Conservation (phyloP, 2,888 invertebrate genomes). For the Erebia palarica region DNA sequence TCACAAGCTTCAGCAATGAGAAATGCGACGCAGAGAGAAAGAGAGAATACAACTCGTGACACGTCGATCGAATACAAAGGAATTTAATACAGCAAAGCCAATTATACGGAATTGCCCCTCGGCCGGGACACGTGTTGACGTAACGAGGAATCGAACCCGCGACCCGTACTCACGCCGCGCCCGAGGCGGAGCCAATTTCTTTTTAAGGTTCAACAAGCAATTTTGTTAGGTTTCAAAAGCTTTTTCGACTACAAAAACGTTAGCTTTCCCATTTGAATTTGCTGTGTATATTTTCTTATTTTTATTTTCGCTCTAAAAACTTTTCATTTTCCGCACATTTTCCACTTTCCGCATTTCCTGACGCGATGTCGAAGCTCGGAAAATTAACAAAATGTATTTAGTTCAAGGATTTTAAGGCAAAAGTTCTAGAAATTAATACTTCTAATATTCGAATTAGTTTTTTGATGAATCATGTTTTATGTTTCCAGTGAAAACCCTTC, state of each 20-base stretch:
- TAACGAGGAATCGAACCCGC: constrained; percentile 19
- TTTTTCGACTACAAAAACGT: neutral
- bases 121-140: neutral
- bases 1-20: too few relatives aligned
- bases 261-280: neutral
- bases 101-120: constrained; percentile 1
- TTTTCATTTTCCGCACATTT: neutral
- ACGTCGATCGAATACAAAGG: neutral
- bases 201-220: constrained; percentile 5
- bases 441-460: neutral
- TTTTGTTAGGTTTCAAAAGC: neutral
- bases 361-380: neutral
- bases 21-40: too few relatives aligned
- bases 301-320: neutral
- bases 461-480: too few relatives aligned
- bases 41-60: neutral
- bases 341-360: neutral
- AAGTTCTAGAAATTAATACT: neutral
- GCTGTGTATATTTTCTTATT: neutral
- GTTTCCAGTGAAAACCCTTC: too few relatives aligned
- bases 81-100: constrained; percentile 10
- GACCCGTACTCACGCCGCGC: neutral
- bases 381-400: neutral
- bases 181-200: neutral
- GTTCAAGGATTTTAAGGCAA: too few relatives aligned